Evolutionary conservation across 2,888 invertebrate genomes (phyloP), one percentile per base, ranked within the genome.

Genomic region (Luperina testacea): DNA sequence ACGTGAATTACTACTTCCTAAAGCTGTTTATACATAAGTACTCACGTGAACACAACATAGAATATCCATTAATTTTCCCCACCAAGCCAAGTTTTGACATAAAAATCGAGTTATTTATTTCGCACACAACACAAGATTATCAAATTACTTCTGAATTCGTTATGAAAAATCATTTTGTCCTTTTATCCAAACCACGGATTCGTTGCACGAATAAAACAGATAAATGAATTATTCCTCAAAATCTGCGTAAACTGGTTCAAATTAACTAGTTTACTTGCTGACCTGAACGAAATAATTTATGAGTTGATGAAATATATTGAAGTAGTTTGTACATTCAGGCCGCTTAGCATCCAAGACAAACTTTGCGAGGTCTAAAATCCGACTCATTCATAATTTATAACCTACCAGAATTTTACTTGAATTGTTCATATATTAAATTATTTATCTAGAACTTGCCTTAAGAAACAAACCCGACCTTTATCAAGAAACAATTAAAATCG

Each of bases 1-100:
- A 83, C 75, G 78, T 81, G 85, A 86, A 80, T 87, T 78, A 87
- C 77, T 84, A 87, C 89, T 86, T 90, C 83, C 88, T 85, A 75
- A 85, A 88, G 72, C 89, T 83, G 59, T 88, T 84, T 79, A 72
- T 84, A 87, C 65, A 72, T 65, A 85, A 67, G 53, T 64, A 38
- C 38, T 11, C 38, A 78, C 61, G 64, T 27, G 42, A 67, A 64
- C 70, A 78, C 63, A 71, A 82, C 79, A 87, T 84, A 80, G 72
- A 15, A 87, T 75, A 72, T 84, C 74, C 87, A 87, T 87, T 75
- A 80, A 84, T 87, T 77, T 59, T 69, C 71, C 81, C 48, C 32
- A 68, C 59, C 59, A 51, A 51, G 53, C 65, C 68, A 80, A 78
- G 68, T 74, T 84, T 72, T 87, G 74, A 63, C 59, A 72, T 51